phyloP scores from a whole-genome alignment of 2,888 invertebrate species.

The Anoplius nigerrimus region DNA sequence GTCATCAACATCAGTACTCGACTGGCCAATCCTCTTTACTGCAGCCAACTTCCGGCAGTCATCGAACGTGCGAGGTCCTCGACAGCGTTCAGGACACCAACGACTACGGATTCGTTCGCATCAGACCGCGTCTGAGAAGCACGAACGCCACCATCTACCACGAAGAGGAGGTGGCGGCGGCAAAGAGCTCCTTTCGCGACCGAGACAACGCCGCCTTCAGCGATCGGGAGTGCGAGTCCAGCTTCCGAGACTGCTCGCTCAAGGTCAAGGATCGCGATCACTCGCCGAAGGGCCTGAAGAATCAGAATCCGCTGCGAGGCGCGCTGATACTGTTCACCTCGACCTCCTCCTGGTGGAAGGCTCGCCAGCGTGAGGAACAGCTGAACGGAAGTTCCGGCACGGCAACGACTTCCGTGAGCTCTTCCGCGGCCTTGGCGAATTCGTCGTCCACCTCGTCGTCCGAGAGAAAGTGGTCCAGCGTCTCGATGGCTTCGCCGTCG shows the following conservation, averaged over 20 bases:
- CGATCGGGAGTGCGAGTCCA: constrained; percentile 60
- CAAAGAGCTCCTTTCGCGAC: constrained; percentile 53
- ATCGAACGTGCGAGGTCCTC: constrained; percentile 42
- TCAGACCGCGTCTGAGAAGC: constrained; percentile 68
- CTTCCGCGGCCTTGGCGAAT: constrained; percentile 46
- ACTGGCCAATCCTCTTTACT: constrained; percentile 40
- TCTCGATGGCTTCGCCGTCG: constrained; percentile 61
- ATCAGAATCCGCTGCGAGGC: constrained; percentile 68
- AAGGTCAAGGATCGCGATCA: constrained; percentile 55
- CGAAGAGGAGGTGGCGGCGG: constrained; percentile 61
- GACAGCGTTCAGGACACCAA: constrained; percentile 61
- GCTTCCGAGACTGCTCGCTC: constrained; percentile 50
- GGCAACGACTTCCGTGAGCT: constrained; percentile 23
- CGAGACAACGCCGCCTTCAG: constrained; percentile 59
- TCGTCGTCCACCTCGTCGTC: constrained; percentile 59
- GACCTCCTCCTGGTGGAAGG: constrained; percentile 73
- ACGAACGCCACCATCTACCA: constrained; percentile 66
- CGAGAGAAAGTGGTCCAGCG: constrained; percentile 69
- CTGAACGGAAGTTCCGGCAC: constrained; percentile 34
- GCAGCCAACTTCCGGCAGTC: constrained; percentile 39
- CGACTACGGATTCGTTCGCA: constrained; percentile 71
- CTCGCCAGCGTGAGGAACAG: constrained; percentile 69
- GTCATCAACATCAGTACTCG: constrained; percentile 53
- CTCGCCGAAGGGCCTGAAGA: constrained; percentile 60
- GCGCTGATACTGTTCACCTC: constrained; percentile 71